Percentiles rank a stretch among this genome's conserved stretches.
Evolutionary conservation across 2,113 vertebrate genomes (phyloP).

Genomic region (Eupsittula cactorum): DNA sequence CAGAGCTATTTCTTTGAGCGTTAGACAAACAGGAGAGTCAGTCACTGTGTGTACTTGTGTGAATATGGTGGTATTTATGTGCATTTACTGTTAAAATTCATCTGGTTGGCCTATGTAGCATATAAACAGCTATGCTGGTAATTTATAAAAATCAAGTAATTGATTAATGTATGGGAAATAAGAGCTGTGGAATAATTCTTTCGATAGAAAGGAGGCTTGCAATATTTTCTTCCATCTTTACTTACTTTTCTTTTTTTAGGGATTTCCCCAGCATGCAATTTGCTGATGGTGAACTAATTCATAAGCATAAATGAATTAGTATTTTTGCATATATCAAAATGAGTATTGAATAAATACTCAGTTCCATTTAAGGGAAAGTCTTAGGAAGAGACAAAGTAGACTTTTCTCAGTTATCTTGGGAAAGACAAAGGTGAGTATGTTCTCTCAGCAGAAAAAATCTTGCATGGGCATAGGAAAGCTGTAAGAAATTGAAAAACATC

Average conservation of each 20-base stretch:
- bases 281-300: background rate
- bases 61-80: background rate
- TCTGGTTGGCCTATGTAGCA: background rate
- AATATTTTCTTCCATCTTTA: background rate
- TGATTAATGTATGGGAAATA: background rate
- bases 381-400: background rate
- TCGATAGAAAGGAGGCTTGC: background rate
- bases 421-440: background rate
- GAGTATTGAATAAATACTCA: background rate
- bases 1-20: background rate
- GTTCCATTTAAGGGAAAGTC: background rate
- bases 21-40: background rate
- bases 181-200: background rate
- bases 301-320: background rate
- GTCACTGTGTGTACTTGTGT: background rate
- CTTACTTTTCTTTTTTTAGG: background rate
- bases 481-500: background rate
- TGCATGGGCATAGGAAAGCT: background rate
- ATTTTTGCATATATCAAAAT: background rate
- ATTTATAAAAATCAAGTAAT: background rate
- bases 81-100: background rate
- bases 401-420: background rate
- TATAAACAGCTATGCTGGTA: background rate
- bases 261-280: background rate
- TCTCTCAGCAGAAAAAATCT: background rate